Evolutionary conservation across 92 coral and sea anemone species (phyloP).

Genomic region (Muricea muricata): DNA sequence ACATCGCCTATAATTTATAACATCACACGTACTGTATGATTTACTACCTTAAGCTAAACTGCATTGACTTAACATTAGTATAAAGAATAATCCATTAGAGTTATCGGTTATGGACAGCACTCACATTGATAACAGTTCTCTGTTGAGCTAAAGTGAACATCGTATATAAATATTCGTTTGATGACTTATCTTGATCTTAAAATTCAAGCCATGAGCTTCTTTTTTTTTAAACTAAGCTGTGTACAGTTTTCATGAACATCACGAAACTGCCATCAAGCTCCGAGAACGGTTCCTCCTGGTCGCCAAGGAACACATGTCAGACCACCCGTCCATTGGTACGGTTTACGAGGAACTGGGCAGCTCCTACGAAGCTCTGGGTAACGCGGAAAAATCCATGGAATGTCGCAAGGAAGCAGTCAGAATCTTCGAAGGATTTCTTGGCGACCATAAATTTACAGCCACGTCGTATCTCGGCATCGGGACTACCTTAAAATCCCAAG

Average conservation of each 20-base stretch:
- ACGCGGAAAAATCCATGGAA: conserved; percentile 70
- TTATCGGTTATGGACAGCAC: too few relatives aligned
- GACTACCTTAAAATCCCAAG: conserved; percentile 51
- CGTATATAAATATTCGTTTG: too few relatives aligned
- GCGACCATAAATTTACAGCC: conserved; percentile 96
- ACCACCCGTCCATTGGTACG: conserved; percentile 92
- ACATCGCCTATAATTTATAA: too few relatives aligned
- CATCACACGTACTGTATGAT: too few relatives aligned
- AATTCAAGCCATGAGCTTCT: too few relatives aligned
- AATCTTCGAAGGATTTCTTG: conserved; percentile 80
- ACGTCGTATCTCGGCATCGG: conserved; percentile 93
- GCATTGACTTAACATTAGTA: too few relatives aligned
- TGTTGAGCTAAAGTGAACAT: too few relatives aligned
- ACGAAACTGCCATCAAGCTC: conserved; percentile 80
- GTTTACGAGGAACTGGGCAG: conserved; percentile 90
- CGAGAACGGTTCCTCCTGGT: conserved; percentile 88
- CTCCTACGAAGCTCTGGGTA: conserved; percentile 79
- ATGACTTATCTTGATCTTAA: too few relatives aligned
- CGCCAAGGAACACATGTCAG: conserved; percentile 74
- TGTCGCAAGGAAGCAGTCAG: conserved; percentile 79
- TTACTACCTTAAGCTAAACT: too few relatives aligned
- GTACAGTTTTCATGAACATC: conserved; percentile 80
- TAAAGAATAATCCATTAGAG: too few relatives aligned
- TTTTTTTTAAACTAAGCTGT: conserved; percentile 66
- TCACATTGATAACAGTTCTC: too few relatives aligned